Evolutionary conservation across 1,140 invertebrate genomes (phyloP).

Genomic region (Bombus confusus): DNA sequence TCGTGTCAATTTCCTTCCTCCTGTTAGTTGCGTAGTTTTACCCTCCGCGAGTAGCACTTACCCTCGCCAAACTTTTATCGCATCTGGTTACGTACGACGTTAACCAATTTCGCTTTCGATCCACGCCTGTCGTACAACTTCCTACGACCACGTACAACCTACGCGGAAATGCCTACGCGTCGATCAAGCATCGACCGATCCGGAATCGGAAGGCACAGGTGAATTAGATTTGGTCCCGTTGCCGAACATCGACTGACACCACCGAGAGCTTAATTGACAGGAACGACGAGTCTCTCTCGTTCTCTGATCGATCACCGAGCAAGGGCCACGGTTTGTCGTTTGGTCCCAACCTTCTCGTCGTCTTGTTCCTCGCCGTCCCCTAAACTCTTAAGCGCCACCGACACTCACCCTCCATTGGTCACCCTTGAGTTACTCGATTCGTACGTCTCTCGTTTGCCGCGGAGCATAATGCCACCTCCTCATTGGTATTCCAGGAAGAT

Average conservation of each 20-base stretch:
- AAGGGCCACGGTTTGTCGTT: slow-evolving; percentile 35
- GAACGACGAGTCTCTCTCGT: slow-evolving; percentile 31
- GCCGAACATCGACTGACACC: slow-evolving; percentile 23
- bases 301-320: slow-evolving; percentile 44
- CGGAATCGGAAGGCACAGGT: not conserved
- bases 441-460: slow-evolving; percentile 39
- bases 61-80: no score
- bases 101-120: not conserved
- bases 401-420: slow-evolving; percentile 52
- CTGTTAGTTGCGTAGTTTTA: no score
- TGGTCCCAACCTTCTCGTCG: slow-evolving; percentile 2
- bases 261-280: slow-evolving; percentile 57
- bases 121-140: not conserved
- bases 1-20: no score
- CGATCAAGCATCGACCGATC: not conserved
- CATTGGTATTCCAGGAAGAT: slow-evolving; percentile 79
- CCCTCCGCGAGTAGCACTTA: no score
- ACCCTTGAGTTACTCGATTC: slow-evolving; percentile 49
- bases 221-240: slow-evolving; percentile 43
- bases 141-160: not conserved
- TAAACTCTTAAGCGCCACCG: slow-evolving; percentile 55
- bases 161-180: not conserved
- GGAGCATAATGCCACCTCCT: slow-evolving; percentile 64
- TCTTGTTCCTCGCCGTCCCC: slow-evolving; percentile 40
- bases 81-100: no score